A percentile compares a stretch with the other conserved stretches of the same genome.
phyloP scores from a whole-genome alignment of 2,113 vertebrate species.

The Eretmochelys imbricata region DNA sequence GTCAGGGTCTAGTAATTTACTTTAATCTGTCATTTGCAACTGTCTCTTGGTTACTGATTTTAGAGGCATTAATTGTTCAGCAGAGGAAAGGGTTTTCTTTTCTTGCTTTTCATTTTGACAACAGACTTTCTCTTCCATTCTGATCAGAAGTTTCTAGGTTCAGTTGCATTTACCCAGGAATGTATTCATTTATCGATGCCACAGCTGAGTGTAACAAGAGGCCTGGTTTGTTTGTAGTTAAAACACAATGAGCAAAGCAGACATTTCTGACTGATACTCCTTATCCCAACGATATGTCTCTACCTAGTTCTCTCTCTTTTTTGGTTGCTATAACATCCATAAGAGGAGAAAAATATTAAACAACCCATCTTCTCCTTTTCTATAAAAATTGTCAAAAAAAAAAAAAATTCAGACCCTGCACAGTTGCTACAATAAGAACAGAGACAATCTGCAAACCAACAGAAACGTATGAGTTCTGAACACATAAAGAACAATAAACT shows the following conservation, averaged over 20 bases:
- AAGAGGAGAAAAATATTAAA: background rate
- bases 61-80: background rate
- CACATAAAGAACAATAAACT: background rate
- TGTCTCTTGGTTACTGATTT: background rate
- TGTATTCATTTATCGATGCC: background rate
- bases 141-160: background rate
- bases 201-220: background rate
- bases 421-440: background rate
- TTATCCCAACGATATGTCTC: accelerated
- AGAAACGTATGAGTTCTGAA: background rate
- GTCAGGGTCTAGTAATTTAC: background rate
- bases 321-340: background rate
- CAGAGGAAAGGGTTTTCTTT: background rate
- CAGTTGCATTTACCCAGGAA: background rate
- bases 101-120: background rate
- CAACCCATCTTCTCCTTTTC: background rate
- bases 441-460: background rate
- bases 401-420: background rate
- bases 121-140: background rate
- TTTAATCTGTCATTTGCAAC: conserved; percentile 4
- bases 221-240: background rate
- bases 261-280: background rate
- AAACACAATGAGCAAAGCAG: background rate
- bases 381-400: background rate
- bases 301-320: background rate